A percentile compares a stretch with the other conserved stretches of the same genome.
phyloP scores from a whole-genome alignment of 2,113 vertebrate species.

The Rhadina sibilatrix region DNA sequence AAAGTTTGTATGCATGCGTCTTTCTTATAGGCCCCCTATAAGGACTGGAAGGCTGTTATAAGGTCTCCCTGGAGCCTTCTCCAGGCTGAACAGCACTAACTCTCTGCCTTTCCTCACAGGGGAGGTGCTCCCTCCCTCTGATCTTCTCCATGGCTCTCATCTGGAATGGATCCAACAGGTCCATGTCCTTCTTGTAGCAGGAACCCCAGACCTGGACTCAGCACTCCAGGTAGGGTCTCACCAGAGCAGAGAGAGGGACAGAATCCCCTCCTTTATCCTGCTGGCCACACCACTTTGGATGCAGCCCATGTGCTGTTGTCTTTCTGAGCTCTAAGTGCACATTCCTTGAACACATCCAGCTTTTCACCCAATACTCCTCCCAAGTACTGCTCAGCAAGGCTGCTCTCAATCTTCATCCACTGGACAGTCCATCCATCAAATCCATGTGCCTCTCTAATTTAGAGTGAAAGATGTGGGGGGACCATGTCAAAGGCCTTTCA shows the following conservation, averaged over 20 bases:
- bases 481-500: background rate
- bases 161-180: background rate
- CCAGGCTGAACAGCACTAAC: fast-evolving
- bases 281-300: background rate
- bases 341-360: background rate
- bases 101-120: background rate
- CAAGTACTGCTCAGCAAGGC: background rate
- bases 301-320: background rate
- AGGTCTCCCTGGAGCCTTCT: fast-evolving
- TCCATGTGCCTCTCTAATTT: background rate
- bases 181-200: background rate
- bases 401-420: background rate
- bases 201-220: background rate
- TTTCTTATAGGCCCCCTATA: background rate
- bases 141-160: background rate
- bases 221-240: fast-evolving
- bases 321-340: background rate
- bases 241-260: background rate
- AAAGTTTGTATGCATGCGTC: background rate
- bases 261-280: background rate
- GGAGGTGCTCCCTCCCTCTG: background rate
- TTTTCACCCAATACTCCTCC: background rate
- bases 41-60: too few relatives aligned
- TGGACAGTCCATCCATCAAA: background rate
- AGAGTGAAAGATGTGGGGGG: background rate